Conservation (phyloP, 35 echinoderm and acorn worm species). For the Apostichopus parvimensis region DNA sequence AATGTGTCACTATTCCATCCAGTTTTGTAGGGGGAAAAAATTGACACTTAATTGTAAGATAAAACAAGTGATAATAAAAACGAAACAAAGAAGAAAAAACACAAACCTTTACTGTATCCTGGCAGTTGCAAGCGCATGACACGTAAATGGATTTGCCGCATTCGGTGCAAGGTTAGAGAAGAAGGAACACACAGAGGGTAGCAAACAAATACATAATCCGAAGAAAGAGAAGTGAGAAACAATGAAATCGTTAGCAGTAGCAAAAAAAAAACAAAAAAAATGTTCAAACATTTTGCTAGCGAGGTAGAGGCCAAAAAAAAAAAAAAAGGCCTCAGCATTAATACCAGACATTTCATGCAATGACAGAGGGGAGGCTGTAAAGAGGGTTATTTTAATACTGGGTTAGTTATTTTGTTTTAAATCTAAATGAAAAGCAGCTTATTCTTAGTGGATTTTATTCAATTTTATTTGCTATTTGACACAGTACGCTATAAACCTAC, state of each 20-base stretch:
- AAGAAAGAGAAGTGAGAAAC: background rate
- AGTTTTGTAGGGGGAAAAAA: too few relatives aligned
- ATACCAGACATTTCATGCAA: background rate
- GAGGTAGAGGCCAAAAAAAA: background rate
- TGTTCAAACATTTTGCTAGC: background rate
- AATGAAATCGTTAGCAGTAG: background rate
- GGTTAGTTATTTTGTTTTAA: too few relatives aligned
- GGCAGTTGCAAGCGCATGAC: slow-evolving; percentile 1
- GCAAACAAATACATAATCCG: background rate
- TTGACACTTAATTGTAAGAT: too few relatives aligned
- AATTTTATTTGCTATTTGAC: too few relatives aligned
- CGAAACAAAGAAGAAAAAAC: background rate
- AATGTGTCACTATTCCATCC: too few relatives aligned
- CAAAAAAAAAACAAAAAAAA: background rate
- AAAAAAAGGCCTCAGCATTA: background rate
- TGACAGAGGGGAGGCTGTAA: background rate
- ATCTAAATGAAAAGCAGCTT: too few relatives aligned
- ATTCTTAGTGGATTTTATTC: too few relatives aligned
- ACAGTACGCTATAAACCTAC: too few relatives aligned
- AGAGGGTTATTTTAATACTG: background rate
- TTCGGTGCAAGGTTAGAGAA: slow-evolving; percentile 13
- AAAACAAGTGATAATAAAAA: too few relatives aligned
- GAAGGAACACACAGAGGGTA: background rate
- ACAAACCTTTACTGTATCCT: background rate
- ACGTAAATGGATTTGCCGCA: background rate